A percentile compares a stretch with the other conserved stretches of the same genome.
Evolutionary conservation across 2,113 vertebrate genomes (phyloP).

Genomic region (Donacobius atricapilla): DNA sequence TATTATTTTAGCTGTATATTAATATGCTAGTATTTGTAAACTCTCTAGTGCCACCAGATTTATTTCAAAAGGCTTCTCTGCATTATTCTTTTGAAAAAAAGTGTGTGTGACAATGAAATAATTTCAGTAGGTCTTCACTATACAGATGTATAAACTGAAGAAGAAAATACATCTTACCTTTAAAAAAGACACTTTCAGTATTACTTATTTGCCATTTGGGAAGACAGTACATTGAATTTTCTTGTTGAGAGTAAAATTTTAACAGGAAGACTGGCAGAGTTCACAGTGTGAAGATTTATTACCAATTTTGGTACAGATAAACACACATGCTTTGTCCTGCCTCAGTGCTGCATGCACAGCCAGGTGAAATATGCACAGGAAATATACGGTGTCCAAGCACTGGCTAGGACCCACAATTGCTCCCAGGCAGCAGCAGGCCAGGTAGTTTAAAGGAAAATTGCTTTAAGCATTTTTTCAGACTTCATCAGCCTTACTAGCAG

Average conservation of each 20-base stretch:
- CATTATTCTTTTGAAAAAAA: conserved; percentile 72
- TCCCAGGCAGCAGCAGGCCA: background rate
- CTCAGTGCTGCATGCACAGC: background rate
- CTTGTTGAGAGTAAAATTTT: background rate
- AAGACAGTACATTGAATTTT: conserved; percentile 32
- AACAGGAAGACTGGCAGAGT: conserved; percentile 3
- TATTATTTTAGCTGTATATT: conserved; percentile 87
- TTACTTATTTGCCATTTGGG: conserved; percentile 34
- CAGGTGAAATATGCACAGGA: background rate
- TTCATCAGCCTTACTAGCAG: background rate
- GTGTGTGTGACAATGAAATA: conserved; percentile 65
- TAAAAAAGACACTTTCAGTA: conserved; percentile 28
- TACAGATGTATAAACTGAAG: conserved; percentile 13
- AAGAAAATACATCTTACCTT: conserved; percentile 6
- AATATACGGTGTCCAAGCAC: background rate
- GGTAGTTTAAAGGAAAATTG: background rate
- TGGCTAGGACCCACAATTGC: background rate
- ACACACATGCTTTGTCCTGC: background rate
- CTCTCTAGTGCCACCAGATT: conserved; percentile 79
- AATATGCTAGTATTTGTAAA: conserved; percentile 88
- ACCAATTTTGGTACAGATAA: background rate
- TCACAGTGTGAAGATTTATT: background rate
- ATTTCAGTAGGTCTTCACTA: conserved; percentile 43
- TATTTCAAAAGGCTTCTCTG: conserved; percentile 75
- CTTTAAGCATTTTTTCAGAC: background rate